These are phyloP conservation scores for Marasmarcha lunaedactyla DNA, from an alignment of 2,888 invertebrate genomes.

Conservation along the genomic window DNA sequence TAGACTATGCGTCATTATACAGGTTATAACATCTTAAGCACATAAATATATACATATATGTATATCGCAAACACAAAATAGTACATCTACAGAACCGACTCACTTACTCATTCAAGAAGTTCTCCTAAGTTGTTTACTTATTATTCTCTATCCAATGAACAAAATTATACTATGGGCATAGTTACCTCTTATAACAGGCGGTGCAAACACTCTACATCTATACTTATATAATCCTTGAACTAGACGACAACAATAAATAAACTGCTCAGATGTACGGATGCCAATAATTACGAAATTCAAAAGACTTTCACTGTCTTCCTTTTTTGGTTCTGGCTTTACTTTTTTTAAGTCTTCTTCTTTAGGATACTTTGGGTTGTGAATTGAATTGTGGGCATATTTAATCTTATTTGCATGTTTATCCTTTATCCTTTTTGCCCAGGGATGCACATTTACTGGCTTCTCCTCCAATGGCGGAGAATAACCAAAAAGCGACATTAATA, in stretches of 20 bases:
- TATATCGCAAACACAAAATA: no score
- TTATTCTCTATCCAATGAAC: no score
- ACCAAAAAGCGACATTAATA: neutral
- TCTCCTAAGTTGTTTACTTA: no score
- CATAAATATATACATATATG: no score
- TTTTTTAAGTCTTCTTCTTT: conserved; percentile 9
- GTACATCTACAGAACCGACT: no score
- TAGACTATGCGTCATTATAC: no score
- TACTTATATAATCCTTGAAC: conserved; percentile 44
- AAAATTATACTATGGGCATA: no score
- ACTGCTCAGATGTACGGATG: conserved; percentile 40
- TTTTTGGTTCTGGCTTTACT: no score
- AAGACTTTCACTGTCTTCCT: conserved; percentile 8
- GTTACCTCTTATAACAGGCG: conserved; percentile 43
- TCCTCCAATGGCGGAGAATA: conserved; percentile 5
- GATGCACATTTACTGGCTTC: conserved; percentile 29
- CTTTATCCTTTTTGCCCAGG: conserved; percentile 42
- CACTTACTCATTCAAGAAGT: no score
- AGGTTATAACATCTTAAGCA: no score
- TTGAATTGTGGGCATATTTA: conserved; percentile 45
- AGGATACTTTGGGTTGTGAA: conserved; percentile 38
- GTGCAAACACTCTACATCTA: conserved; percentile 31
- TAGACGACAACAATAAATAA: conserved; percentile 39
- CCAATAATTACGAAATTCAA: conserved; percentile 44
- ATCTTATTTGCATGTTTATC: conserved; percentile 23